These are phyloP conservation scores for Anoplolepis gracilipes DNA, from an alignment of 1,140 invertebrate genomes.

Conservation along the genomic window DNA sequence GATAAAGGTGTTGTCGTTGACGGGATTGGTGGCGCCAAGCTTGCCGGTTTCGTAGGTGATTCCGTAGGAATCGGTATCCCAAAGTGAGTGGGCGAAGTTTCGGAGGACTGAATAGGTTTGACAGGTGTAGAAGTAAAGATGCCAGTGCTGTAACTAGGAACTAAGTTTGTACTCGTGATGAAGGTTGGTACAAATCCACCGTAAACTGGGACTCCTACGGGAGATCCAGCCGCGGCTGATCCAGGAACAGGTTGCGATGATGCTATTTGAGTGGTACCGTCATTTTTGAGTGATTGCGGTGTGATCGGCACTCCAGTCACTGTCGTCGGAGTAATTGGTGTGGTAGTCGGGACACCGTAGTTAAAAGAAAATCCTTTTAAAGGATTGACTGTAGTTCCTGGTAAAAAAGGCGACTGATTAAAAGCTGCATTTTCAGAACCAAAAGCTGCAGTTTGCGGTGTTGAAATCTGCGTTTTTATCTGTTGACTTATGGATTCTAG, in stretches of 20 bases:
- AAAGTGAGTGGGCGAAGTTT: slow-evolving; percentile 79
- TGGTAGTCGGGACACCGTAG: slow-evolving; percentile 71
- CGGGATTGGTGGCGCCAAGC: not conserved
- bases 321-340: slow-evolving; percentile 52
- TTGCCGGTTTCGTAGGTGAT: slow-evolving; percentile 33
- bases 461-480: slow-evolving; percentile 53
- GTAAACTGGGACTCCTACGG: slow-evolving; percentile 69
- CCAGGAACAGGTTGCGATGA: slow-evolving; percentile 40
- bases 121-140: slow-evolving; percentile 62
- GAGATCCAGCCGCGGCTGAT: not conserved
- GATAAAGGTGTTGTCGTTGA: slow-evolving; percentile 23
- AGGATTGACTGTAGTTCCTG: slow-evolving; percentile 66
- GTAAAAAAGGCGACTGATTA: slow-evolving; percentile 70
- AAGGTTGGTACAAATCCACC: slow-evolving; percentile 76
- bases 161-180: slow-evolving; percentile 66
- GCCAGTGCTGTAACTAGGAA: slow-evolving; percentile 71
- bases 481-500: slow-evolving; percentile 66
- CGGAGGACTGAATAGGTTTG: slow-evolving; percentile 67
- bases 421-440: slow-evolving; percentile 56
- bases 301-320: slow-evolving; percentile 1
- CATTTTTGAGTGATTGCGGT: slow-evolving; percentile 43
- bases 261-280: slow-evolving; percentile 58
- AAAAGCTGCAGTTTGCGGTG: slow-evolving; percentile 23
- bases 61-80: slow-evolving; percentile 78
- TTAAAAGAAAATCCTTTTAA: slow-evolving; percentile 58